Percentiles rank a stretch among this genome's conserved stretches.
Evolutionary conservation across 1,140 invertebrate genomes (phyloP).

Genomic region (Aporrectodea caliginosa): DNA sequence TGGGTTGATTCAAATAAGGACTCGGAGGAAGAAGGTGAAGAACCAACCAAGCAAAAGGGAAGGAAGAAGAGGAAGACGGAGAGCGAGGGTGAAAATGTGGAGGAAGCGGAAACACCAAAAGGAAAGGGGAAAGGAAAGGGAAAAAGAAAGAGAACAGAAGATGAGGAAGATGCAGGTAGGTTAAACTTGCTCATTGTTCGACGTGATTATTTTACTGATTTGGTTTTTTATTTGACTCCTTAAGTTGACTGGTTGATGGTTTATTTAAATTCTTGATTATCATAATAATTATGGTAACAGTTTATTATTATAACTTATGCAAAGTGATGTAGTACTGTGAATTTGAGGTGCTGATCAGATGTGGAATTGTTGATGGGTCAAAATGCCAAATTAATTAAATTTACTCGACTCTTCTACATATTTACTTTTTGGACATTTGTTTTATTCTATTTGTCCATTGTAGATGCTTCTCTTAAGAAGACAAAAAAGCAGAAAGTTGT

Average conservation of each 20-base stretch:
- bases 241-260: not conserved
- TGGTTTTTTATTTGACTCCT: no score
- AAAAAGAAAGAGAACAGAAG: conserved; percentile 25
- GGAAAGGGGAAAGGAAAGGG: conserved; percentile 39
- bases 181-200: not conserved
- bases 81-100: conserved; percentile 31
- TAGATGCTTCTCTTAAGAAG: no score
- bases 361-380: no score
- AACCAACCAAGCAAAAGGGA: conserved; percentile 34
- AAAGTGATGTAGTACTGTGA: not conserved
- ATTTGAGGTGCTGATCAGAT: no score
- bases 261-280: not conserved
- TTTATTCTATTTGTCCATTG: no score
- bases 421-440: no score
- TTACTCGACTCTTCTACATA: no score
- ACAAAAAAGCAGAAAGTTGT: conserved; percentile 54
- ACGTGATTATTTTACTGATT: no score
- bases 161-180: not conserved
- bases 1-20: conserved; percentile 66
- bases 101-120: conserved; percentile 35
- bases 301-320: not conserved
- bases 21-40: conserved; percentile 36
- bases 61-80: conserved; percentile 37
- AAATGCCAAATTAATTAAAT: no score
- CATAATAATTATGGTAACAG: not conserved